Evolutionary conservation across 2,113 vertebrate species (phyloP), one percentile per base, ranked within the genome.

Genomic region (Tor tambroides): DNA sequence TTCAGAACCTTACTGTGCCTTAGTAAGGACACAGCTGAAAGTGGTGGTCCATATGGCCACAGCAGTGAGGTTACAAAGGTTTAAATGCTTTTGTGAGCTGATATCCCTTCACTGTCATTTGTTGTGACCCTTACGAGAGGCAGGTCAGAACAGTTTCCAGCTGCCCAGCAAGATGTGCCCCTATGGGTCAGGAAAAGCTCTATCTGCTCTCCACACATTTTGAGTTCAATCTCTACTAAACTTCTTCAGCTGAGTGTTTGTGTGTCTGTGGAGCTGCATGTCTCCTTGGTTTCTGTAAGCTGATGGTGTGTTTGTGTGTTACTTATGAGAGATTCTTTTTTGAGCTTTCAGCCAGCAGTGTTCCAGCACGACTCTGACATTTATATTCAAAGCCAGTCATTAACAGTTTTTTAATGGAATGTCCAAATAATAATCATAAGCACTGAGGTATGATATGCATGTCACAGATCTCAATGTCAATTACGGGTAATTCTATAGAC

Each of bases 61-160:
- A 43, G n/a, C 38, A 65, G 26, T 26, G n/a, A 46, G 61, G 59
- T 65, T 65, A 46, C 38, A 82, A 30, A 67, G 15, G 61, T 82
- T 82, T 82, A 67, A 82, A 65, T 17, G 12, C 80, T 30, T n/a
- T 28, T 65, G 5, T 46, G 15, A 82, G n/a, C 38, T 82, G 80
- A 65, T 82, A 82, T 41, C 59, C 1, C 26, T 2, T 28, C 59
- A 67, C 59, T 21, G 59, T 65, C 80, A 82, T 46, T 46, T 82
- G n/a, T 4, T 43, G 59, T 80, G 32, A 63, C 12, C 80, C 38
- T 65, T 43, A 46, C 1, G n/a, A 81, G n/a, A 67, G 35, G n/a
- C 49, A 59, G 51, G 51, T 59, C 77, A 80, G 51, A 35, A 9
- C 51, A 6, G 14, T 65, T 65, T 30, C 59, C 38, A 81, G 79